Evolutionary conservation across 2,888 invertebrate species (phyloP).

Genomic region (Penaeus monodon): DNA sequence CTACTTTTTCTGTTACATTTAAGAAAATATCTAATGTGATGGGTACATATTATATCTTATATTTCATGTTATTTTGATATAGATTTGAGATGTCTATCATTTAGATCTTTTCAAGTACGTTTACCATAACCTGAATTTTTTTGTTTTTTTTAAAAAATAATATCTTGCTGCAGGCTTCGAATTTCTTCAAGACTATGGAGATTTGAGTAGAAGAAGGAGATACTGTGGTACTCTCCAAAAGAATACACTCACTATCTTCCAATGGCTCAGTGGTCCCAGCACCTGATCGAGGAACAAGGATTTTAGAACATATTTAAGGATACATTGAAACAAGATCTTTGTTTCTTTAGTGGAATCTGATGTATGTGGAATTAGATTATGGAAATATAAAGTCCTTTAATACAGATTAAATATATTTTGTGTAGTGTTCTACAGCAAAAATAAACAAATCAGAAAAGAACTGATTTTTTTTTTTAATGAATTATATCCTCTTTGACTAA

Average conservation of each 20-base stretch:
- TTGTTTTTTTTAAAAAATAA: too few species aligned
- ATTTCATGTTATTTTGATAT: too few species aligned
- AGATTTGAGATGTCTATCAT: too few species aligned
- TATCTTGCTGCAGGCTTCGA: slow-evolving; percentile 74
- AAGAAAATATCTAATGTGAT: background rate
- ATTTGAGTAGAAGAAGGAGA: slow-evolving; percentile 95
- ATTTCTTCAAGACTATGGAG: slow-evolving; percentile 91
- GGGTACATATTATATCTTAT: too few species aligned
- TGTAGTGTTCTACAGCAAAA: too few species aligned
- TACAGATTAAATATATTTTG: too few species aligned
- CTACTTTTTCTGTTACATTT: background rate
- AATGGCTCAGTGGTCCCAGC: slow-evolving; percentile 88
- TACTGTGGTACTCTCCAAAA: slow-evolving; percentile 86
- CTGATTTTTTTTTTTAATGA: rapidly evolving
- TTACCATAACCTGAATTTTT: too few species aligned
- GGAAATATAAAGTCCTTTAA: too few species aligned
- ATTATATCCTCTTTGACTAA: too few species aligned
- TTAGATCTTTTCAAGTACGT: too few species aligned
- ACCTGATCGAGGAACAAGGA: slow-evolving; percentile 91
- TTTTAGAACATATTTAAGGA: slow-evolving; percentile 78
- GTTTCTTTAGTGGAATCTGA: background rate
- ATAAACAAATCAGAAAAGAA: too few species aligned
- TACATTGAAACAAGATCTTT: background rate
- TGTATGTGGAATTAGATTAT: too few species aligned
- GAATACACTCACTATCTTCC: slow-evolving; percentile 91